Percentiles rank a stretch among this genome's conserved stretches.
These are phyloP conservation scores for Alsophila aescularia DNA, from an alignment of 2,888 invertebrate genomes.

Conservation along the genomic window DNA sequence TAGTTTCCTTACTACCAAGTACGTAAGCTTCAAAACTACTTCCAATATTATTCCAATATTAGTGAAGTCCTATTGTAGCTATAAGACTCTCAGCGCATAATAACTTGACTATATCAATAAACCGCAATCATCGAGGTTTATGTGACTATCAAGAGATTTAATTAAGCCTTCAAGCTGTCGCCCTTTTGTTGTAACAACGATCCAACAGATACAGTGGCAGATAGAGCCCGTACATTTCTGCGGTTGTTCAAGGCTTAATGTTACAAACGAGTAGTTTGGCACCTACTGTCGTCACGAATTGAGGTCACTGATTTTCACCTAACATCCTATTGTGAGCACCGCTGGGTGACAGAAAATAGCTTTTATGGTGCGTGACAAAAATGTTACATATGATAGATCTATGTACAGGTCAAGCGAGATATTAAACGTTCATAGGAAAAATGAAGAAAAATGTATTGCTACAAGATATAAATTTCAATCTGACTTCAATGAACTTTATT, in stretches of 20 bases:
- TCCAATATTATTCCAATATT: too few species aligned
- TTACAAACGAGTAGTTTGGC: constrained; percentile 12
- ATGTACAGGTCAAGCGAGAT: too few species aligned
- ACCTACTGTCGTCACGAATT: constrained; percentile 15
- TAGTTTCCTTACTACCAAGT: too few species aligned
- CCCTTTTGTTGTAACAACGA: constrained; percentile 39
- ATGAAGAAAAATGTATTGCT: too few species aligned
- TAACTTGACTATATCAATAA: constrained; percentile 11
- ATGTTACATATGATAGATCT: too few species aligned
- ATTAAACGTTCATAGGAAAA: too few species aligned
- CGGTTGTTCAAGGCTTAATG: constrained; percentile 8
- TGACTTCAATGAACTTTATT: too few species aligned
- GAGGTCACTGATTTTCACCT: constrained; percentile 20
- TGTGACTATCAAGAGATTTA: constrained; percentile 45
- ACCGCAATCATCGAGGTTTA: constrained; percentile 45
- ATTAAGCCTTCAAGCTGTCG: constrained; percentile 38
- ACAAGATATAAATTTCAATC: too few species aligned
- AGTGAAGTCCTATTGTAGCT: too few species aligned
- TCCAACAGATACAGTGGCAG: constrained; percentile 21
- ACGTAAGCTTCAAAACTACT: too few species aligned
- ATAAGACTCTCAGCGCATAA: neutral
- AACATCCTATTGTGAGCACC: constrained; percentile 5
- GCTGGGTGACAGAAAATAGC: constrained; percentile 4
- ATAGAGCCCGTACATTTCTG: constrained; percentile 19
- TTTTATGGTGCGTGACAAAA: neutral